Evolutionary conservation across 2,888 invertebrate species (phyloP).

Genomic region (Argyresthia albistria): DNA sequence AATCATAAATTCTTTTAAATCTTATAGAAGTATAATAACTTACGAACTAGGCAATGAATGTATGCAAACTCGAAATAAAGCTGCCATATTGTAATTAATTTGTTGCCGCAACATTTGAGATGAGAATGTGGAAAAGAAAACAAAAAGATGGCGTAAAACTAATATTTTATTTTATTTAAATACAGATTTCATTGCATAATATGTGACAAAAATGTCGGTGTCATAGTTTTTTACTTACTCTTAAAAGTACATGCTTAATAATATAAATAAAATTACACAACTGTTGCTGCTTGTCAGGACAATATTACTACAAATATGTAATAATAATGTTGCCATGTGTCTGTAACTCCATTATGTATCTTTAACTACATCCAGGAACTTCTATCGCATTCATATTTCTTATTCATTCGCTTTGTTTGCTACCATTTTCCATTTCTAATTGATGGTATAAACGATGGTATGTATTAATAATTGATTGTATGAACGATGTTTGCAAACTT

Average conservation of each 20-base stretch:
- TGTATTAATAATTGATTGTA: too few species aligned
- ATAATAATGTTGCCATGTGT: background rate
- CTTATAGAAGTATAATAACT: constrained; percentile 23
- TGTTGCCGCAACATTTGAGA: constrained; percentile 21
- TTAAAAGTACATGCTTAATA: constrained; percentile 16
- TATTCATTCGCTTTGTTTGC: too few species aligned
- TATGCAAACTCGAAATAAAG: background rate
- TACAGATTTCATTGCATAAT: constrained; percentile 24
- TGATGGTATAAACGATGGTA: too few species aligned
- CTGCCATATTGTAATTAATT: background rate
- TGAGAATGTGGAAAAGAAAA: constrained; percentile 17
- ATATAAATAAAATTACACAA: constrained; percentile 7
- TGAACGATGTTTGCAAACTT: too few species aligned
- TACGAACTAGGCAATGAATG: background rate
- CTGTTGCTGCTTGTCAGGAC: background rate
- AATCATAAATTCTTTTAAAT: constrained; percentile 39
- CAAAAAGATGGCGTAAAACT: constrained; percentile 25
- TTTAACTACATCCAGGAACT: too few species aligned
- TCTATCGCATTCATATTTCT: too few species aligned
- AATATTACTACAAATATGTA: background rate
- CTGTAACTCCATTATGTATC: too few species aligned
- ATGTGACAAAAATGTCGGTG: constrained; percentile 22
- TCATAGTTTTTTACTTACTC: constrained; percentile 11
- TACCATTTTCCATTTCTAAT: background rate
- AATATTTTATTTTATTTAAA: constrained; percentile 42